These are phyloP conservation scores for Girardinus metallicus DNA, from an alignment of 2,797 vertebrate species.

Conservation along the genomic window DNA sequence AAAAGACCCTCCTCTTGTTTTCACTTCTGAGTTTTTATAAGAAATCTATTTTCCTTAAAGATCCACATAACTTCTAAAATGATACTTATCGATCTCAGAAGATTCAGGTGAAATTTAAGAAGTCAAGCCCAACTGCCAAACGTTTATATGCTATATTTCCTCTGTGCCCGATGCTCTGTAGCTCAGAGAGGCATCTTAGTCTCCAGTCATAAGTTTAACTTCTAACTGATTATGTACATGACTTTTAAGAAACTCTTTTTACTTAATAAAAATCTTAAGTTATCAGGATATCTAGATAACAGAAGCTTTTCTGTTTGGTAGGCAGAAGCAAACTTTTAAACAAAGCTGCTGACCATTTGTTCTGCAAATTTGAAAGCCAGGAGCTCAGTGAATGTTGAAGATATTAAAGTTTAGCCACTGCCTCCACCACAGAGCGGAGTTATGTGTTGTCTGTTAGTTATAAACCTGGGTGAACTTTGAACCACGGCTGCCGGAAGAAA, in stretches of 20 bases:
- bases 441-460: not conserved
- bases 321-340: slow-evolving; percentile 7
- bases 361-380: slow-evolving; percentile 4
- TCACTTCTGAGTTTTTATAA: slow-evolving; percentile 29
- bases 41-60: slow-evolving; percentile 34
- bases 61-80: slow-evolving; percentile 58
- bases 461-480: not conserved
- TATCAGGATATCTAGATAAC: slow-evolving; percentile 9
- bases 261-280: not conserved
- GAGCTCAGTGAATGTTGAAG: not conserved
- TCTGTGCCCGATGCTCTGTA: not conserved
- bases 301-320: slow-evolving; percentile 5
- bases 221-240: slow-evolving; percentile 11
- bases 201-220: slow-evolving; percentile 24
- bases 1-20: slow-evolving; percentile 25
- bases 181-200: slow-evolving; percentile 25
- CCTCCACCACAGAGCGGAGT: slow-evolving; percentile 3
- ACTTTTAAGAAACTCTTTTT: not conserved
- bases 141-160: not conserved
- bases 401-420: slow-evolving; percentile 15
- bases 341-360: not conserved
- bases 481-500: not conserved
- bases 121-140: slow-evolving; percentile 72
- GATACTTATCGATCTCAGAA: slow-evolving; percentile 33
- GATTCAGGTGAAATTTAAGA: slow-evolving; percentile 46